phyloP scores from a whole-genome alignment of 1,140 invertebrate genomes.

The Pseudachorutes palmiensis region DNA sequence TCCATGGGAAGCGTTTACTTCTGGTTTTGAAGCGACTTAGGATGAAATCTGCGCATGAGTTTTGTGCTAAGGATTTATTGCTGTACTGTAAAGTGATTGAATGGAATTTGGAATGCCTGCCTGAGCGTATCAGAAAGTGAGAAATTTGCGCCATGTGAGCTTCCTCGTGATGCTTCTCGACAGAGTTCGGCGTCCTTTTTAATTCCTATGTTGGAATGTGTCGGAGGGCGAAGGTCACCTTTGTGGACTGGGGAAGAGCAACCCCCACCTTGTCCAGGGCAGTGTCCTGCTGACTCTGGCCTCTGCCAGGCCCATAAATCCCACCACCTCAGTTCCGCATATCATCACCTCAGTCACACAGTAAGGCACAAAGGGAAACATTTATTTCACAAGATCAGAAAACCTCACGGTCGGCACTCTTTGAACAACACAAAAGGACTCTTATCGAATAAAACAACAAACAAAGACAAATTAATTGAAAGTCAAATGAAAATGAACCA shows the following conservation, averaged over 20 bases:
- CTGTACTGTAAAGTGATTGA: neutral
- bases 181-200: conserved; percentile 27
- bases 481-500: no score
- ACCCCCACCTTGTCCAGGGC: conserved; percentile 34
- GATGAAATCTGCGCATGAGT: no score
- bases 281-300: conserved; percentile 33
- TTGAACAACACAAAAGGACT: no score
- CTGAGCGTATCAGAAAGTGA: conserved; percentile 26
- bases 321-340: conserved; percentile 35
- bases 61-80: no score
- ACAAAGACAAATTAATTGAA: no score
- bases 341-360: conserved; percentile 34
- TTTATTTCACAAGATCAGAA: no score
- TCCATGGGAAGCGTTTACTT: conserved; percentile 3
- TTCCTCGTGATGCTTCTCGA: conserved; percentile 14
- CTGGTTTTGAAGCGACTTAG: neutral
- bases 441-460: no score
- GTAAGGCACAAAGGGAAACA: neutral
- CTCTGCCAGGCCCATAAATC: conserved; percentile 33
- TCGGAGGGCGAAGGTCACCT: conserved; percentile 30
- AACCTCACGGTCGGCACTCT: no score
- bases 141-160: conserved; percentile 37
- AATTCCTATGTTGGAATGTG: conserved; percentile 30
- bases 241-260: conserved; percentile 10
- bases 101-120: neutral